A percentile compares a stretch with the other conserved stretches of the same genome.
Conservation (phyloP, 1,140 invertebrate species). For the Sogatella furcifera region DNA sequence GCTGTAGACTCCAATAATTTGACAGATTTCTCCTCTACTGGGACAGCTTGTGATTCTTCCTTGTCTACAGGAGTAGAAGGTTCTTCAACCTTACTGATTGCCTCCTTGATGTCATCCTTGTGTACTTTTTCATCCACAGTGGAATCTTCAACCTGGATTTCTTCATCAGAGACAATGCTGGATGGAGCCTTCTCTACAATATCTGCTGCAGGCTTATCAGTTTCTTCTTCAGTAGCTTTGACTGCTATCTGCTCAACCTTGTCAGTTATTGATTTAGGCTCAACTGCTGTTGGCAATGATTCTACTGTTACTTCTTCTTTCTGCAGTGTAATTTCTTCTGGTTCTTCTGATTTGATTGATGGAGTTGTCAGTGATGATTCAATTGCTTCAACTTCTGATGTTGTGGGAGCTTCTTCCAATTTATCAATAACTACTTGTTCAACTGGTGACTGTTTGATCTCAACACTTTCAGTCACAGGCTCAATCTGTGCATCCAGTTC, state of each 20-base stretch:
- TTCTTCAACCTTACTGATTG: no score
- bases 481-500: no score
- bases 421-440: no score
- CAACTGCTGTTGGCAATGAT: not conserved
- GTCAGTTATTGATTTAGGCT: not conserved
- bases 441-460: no score
- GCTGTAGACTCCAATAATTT: no score
- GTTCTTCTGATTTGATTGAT: not conserved
- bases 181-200: not conserved
- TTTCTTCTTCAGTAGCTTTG: not conserved
- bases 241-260: not conserved
- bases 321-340: not conserved
- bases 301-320: not conserved
- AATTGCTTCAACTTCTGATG: constrained; percentile 8
- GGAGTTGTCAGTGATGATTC: not conserved
- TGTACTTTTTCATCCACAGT: not conserved
- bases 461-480: not conserved
- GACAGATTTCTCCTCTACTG: not conserved
- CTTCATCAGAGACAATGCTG: not conserved
- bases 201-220: not conserved
- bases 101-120: no score
- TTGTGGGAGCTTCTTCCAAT: no score
- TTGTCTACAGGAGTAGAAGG: not conserved
- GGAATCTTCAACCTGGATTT: not conserved
- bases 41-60: not conserved